A percentile compares a stretch with the other conserved stretches of the same genome.
Conservation (phyloP, 2,797 vertebrate genomes). For the Schizothorax lantsangensis region DNA sequence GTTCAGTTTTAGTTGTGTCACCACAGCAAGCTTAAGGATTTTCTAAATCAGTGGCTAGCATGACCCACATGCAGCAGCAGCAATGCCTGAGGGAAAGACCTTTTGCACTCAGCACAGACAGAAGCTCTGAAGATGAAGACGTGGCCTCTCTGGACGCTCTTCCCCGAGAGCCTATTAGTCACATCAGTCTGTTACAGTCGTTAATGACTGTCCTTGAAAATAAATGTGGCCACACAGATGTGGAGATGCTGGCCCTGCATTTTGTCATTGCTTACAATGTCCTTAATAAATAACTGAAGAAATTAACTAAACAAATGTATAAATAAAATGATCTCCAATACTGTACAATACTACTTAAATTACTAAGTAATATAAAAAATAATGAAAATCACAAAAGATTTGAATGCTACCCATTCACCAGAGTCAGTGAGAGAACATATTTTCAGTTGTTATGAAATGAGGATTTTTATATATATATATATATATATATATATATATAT, state of each 20-base stretch:
- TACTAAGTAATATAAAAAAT: too few species aligned
- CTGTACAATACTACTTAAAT: neutral
- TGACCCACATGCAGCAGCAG: conserved; percentile 70
- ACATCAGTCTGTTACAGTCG: neutral
- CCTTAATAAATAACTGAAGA: neutral
- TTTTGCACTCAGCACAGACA: neutral
- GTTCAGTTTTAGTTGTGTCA: conserved; percentile 20
- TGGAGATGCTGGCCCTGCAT: conserved; percentile 16
- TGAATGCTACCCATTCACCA: neutral
- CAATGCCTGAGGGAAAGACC: conserved; percentile 44
- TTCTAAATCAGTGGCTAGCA: conserved; percentile 58
- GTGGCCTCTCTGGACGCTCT: conserved; percentile 34
- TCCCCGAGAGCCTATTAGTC: conserved; percentile 14
- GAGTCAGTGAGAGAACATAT: too few species aligned
- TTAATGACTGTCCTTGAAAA: conserved; percentile 20
- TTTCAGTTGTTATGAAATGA: too few species aligned
- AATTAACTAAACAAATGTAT: neutral
- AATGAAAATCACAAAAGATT: neutral
- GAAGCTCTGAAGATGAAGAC: conserved; percentile 24
- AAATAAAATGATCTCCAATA: neutral
- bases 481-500: too few species aligned
- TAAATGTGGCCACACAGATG: conserved; percentile 13
- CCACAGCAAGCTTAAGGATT: conserved; percentile 72
- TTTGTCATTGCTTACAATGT: neutral
- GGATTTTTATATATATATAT: too few species aligned